phyloP scores from a whole-genome alignment of 2,113 vertebrate species.

The Falcunculus frontatus region DNA sequence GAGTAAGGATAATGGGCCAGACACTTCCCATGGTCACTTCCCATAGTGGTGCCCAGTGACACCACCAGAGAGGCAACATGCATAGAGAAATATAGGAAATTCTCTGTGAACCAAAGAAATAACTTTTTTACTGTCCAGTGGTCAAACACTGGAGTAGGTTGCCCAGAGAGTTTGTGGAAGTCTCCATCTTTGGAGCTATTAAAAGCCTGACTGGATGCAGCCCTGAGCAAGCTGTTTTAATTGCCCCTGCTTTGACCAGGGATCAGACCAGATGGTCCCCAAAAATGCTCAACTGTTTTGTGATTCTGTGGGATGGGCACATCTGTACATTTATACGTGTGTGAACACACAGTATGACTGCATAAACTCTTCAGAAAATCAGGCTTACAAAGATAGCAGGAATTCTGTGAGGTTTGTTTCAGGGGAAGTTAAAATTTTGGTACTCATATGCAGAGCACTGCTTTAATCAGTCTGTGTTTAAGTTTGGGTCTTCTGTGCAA shows the following conservation, averaged over 20 bases:
- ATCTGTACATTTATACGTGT: neutral
- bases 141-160: neutral
- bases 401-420: neutral
- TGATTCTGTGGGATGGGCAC: neutral
- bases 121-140: neutral
- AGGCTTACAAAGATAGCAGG: neutral
- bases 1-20: neutral
- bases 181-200: neutral
- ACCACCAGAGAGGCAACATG: neutral
- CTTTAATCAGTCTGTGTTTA: neutral
- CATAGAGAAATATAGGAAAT: neutral
- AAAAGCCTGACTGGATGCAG: neutral
- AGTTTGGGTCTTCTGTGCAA: neutral
- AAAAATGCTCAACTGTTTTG: neutral
- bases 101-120: neutral
- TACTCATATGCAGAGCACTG: accelerated
- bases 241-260: neutral
- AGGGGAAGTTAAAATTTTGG: neutral
- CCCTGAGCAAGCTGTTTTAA: neutral
- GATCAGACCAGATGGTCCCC: neutral
- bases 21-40: neutral
- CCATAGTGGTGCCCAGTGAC: neutral
- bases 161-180: neutral
- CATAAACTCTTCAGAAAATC: neutral
- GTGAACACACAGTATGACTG: neutral